Base-by-base conservation (phyloP, 2,797 vertebrate species). In the Catostomus latipinnis region DNA sequence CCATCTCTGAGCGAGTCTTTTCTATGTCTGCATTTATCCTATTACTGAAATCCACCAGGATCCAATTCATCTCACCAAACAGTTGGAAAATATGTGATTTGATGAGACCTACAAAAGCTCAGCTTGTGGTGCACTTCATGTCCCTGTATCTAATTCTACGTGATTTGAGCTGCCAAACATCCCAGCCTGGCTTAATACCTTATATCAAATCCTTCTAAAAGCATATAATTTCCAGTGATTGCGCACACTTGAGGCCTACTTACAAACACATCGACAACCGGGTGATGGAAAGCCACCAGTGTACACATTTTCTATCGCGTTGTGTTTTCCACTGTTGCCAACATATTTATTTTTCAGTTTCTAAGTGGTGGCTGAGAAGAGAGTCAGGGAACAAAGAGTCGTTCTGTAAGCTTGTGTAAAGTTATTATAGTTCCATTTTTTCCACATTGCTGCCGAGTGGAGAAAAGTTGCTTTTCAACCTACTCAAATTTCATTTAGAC, bases 141-240 rank as follows among this genome's bases (percentile, higher is more conserved):
- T 87, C 89, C 78, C 78, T 85, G 65, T 85, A 89, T 91, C 87
- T 92, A 90, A 93, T 92, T 89, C 89, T 81, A 81, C 84, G 6
- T 82, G 77, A 87, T 84, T 74, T 88, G 85, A 90, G 88, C 88
- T 92, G 89, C 87, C 85, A 83, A 88, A 86, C 90, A 89, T 87
- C 90, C 89, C 87, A 87, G 88, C 88, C 86, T 74, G 71, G 87
- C 90, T 92, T 92, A 93, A 93, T 93, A 92, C 90, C 84, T 91
- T 90, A 90, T 90, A 92, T 92, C 88, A 91, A 91, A 93, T 92
- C 91, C 90, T 80, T 87, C 87, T 91, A 91, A 94, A 93, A 92
- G 92, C 89, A 78, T 90, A 92, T 92, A 88, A 93, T 93, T 94
- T 94, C 87, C 92, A 90, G 84, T 91, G 91, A 93, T 92, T 93